phyloP scores from a whole-genome alignment of 1,140 invertebrate species.

The Zaprionus ornatus region DNA sequence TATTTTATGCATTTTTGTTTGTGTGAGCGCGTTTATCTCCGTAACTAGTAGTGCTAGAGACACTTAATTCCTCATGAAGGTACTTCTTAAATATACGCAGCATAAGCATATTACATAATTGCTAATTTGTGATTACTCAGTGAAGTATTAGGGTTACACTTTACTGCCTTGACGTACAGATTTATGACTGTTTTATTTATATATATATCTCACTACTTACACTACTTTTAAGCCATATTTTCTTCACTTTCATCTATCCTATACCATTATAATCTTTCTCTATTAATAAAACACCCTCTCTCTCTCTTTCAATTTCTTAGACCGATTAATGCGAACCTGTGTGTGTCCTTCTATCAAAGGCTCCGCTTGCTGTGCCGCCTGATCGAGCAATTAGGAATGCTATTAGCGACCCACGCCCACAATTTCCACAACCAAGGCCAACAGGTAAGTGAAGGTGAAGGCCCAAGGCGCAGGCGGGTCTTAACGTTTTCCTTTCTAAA shows the following conservation, averaged over 20 bases:
- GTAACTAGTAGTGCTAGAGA: background rate
- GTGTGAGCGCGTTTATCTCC: background rate
- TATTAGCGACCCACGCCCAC: slow-evolving; percentile 66
- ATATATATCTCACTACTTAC: background rate
- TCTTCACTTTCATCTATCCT: background rate
- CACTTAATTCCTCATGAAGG: rapidly evolving
- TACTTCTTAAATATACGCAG: background rate
- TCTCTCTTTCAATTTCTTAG: background rate
- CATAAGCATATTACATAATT: background rate
- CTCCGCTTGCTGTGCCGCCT: slow-evolving; percentile 46
- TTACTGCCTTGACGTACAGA: background rate
- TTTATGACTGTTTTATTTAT: background rate
- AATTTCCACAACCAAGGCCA: slow-evolving; percentile 5
- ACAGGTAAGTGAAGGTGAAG: background rate
- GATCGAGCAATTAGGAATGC: slow-evolving; percentile 68
- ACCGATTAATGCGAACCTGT: slow-evolving; percentile 1
- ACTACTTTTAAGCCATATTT: background rate
- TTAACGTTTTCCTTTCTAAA: slow-evolving; percentile 20
- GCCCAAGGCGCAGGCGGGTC: background rate
- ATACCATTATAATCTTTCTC: background rate
- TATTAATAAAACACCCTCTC: background rate
- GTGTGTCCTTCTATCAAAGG: slow-evolving; percentile 67
- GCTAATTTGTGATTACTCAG: background rate
- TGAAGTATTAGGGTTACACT: background rate
- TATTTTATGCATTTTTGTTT: background rate